phyloP scores from a whole-genome alignment of 2,113 vertebrate species.

The Pachypanchax playfairii region DNA sequence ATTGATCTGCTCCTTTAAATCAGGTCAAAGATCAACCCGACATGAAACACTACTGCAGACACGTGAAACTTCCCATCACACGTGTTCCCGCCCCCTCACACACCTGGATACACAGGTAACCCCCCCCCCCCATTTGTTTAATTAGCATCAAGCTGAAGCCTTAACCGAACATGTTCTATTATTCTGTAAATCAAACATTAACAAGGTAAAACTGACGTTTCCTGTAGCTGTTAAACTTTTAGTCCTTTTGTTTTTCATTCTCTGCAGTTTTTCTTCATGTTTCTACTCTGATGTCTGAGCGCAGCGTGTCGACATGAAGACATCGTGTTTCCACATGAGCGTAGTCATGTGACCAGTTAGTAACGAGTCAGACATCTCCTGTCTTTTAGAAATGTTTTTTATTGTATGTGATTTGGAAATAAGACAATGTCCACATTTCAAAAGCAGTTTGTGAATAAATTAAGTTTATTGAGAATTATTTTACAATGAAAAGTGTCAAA shows the following conservation, averaged over 20 bases:
- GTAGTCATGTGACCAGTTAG: conserved; percentile 69
- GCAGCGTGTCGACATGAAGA: conserved; percentile 48
- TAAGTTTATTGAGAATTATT: conserved; percentile 85
- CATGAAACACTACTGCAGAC: too few species aligned
- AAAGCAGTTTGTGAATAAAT: conserved; percentile 84
- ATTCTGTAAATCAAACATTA: conserved; percentile 64
- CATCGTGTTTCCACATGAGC: conserved; percentile 22
- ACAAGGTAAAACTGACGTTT: conserved; percentile 65
- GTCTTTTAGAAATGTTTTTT: conserved; percentile 81
- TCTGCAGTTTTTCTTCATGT: conserved; percentile 71
- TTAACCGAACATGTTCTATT: conserved; percentile 78
- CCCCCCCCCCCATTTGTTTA: neutral
- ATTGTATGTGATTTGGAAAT: conserved; percentile 78
- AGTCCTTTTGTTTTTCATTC: conserved; percentile 66
- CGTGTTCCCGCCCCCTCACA: too few species aligned
- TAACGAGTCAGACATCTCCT: conserved; percentile 66
- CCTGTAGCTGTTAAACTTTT: conserved; percentile 67
- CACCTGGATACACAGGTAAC: too few species aligned
- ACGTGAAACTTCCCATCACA: too few species aligned
- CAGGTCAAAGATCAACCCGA: too few species aligned
- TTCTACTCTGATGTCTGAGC: conserved; percentile 73
- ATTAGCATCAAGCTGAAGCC: conserved; percentile 71
- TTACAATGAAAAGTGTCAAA: conserved; percentile 73
- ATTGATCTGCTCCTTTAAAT: too few species aligned
- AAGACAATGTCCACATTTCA: conserved; percentile 68